These are phyloP conservation scores for Grus americana DNA, from an alignment of 2,113 vertebrate genomes.

Conservation along the genomic window DNA sequence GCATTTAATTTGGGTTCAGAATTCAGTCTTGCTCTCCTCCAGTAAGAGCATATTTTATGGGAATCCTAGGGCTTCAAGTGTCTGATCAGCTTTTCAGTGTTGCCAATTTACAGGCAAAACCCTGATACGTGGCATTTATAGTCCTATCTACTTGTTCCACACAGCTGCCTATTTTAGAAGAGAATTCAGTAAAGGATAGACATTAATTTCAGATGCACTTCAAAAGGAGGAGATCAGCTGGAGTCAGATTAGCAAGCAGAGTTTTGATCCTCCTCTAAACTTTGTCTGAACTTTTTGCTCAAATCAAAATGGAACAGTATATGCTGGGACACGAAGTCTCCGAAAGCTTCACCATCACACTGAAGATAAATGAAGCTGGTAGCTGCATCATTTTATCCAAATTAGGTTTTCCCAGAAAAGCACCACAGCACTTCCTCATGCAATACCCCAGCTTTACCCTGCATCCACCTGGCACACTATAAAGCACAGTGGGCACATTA, in stretches of 20 bases:
- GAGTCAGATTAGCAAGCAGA: slow-evolving; percentile 19
- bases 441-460: background rate
- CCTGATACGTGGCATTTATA: background rate
- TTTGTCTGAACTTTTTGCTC: background rate
- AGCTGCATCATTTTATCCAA: background rate
- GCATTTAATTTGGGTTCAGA: background rate
- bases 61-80: slow-evolving; percentile 4
- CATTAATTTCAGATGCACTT: slow-evolving; percentile 42
- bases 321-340: background rate
- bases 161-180: background rate
- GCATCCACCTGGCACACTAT: background rate
- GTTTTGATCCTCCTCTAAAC: slow-evolving; percentile 19
- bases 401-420: background rate
- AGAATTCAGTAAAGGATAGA: background rate
- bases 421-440: background rate
- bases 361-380: background rate
- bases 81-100: background rate
- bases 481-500: background rate
- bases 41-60: background rate
- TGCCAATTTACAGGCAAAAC: background rate
- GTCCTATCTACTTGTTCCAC: background rate
- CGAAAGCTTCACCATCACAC: background rate
- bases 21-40: background rate
- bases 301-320: background rate
- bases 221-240: slow-evolving; percentile 26